Base-by-base conservation (phyloP, 23 tunicate genomes). In the Styela plicata region DNA sequence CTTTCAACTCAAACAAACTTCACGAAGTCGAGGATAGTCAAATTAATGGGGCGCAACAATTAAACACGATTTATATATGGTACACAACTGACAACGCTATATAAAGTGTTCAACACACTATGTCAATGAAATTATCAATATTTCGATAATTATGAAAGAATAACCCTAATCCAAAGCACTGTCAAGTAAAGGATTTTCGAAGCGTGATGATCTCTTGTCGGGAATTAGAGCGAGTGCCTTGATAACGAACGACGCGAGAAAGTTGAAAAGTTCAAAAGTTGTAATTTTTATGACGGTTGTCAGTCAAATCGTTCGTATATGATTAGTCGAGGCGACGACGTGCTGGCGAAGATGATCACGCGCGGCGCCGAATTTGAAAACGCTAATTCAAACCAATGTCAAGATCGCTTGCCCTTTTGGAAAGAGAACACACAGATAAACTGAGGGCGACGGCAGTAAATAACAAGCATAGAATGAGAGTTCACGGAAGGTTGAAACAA, bases 221-320 rank as follows among this genome's bases (percentile, higher is more conserved):
- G n/a, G 13, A 44, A 44, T 44, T 44, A 13, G 57, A 13, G 57
- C 57, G 57, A 44, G 57, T n/a, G 13, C 57, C 57, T 44, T 13
- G 57, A 44, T 44, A 44, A 13, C 57, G 77, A 71, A 71, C 36
- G 77, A 71, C 35, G 77, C 36, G 36, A 13, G 18, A 71, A 71
- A 71, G 77, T 71, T 71, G 77, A 71, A 71, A 71, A 71, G 77
- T 71, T 71, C 77, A 71, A 26, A 29, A 28, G 24, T 36, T 28
- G 77, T 32, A 33, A 34, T 71, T 71, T 71, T 34, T 34, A 34
- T 71, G 77, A 71, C 77, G 77, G 36, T 71, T 71, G 77, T 71
- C 77, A 71, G 34, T 71, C 77, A 28, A 19, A 19, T 29, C 34
- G 77, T 28, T 19, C 34, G 77, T 16, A 71, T 71, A 34, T 71